Evolutionary conservation across 2,797 vertebrate genomes (phyloP).

Genomic region (Ctenopoma multispine): DNA sequence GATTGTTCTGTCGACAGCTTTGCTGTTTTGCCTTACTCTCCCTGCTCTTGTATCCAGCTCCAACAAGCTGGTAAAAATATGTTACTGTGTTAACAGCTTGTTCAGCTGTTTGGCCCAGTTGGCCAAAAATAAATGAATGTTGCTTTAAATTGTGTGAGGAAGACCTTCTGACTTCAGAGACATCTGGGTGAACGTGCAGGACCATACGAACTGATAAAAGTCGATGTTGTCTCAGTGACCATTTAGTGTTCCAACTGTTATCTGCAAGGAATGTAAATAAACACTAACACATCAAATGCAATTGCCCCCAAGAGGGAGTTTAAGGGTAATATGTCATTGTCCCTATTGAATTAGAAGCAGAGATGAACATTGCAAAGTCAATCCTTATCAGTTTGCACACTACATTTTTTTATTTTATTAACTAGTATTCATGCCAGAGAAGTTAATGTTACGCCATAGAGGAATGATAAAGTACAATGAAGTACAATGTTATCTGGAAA

Average conservation of each 20-base stretch:
- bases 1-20: not conserved
- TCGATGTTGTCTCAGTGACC: not conserved
- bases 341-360: slow-evolving; percentile 15
- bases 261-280: slow-evolving; percentile 12
- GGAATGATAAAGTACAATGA: slow-evolving; percentile 3
- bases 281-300: not conserved
- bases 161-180: not conserved
- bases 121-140: not conserved
- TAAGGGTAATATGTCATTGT: not conserved
- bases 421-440: slow-evolving; percentile 40
- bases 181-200: not conserved
- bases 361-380: slow-evolving; percentile 52
- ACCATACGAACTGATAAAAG: slow-evolving; percentile 9
- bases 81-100: not conserved
- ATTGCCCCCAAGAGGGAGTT: not conserved
- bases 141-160: not conserved
- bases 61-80: not conserved
- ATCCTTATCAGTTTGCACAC: slow-evolving; percentile 48
- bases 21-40: not conserved
- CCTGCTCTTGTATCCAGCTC: not conserved
- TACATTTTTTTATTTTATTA: slow-evolving; percentile 62
- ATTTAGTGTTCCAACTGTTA: slow-evolving; percentile 1
- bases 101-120: not conserved
- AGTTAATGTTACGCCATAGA: slow-evolving; percentile 40
- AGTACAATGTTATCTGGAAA: slow-evolving; percentile 15